Evolutionary conservation across 2,888 invertebrate species (phyloP).

Genomic region (Plagodis dolabraria): DNA sequence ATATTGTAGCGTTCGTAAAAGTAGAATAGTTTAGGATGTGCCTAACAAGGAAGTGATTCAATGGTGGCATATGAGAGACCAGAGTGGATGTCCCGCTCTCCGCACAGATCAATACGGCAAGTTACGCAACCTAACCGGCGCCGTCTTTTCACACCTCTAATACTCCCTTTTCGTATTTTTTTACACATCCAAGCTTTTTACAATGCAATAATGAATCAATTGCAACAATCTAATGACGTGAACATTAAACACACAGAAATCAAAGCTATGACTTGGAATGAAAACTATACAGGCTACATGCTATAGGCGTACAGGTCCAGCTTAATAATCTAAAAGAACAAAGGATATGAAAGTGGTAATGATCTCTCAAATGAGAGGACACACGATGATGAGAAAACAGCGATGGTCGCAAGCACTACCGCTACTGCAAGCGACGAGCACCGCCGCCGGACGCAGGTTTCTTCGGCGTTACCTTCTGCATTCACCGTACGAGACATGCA

Average conservation of each 20-base stretch:
- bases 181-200: constrained; percentile 8
- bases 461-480: constrained; percentile 56
- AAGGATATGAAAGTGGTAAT: constrained; percentile 53
- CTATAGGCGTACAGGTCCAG: constrained; percentile 7
- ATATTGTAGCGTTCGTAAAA: background rate
- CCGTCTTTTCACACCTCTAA: constrained; percentile 51
- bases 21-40: constrained; percentile 23
- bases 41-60: constrained; percentile 48
- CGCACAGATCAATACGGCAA: constrained; percentile 78
- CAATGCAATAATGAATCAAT: constrained; percentile 8
- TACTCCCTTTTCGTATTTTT: constrained; percentile 45
- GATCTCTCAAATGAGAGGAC: constrained; percentile 46
- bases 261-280: constrained; percentile 13
- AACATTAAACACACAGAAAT: constrained; percentile 13
- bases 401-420: constrained; percentile 60
- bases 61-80: constrained; percentile 58
- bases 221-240: background rate
- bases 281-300: constrained; percentile 19
- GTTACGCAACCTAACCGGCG: constrained; percentile 81
- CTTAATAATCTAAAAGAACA: constrained; percentile 29
- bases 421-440: constrained; percentile 55
- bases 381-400: constrained; percentile 43
- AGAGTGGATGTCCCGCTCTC: constrained; percentile 64
- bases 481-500: constrained; percentile 74
- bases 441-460: constrained; percentile 37